Evolutionary conservation across 1,140 invertebrate species (phyloP), one percentile per base, ranked within the genome.

Genomic region (Acyrthosiphon pisum): DNA sequence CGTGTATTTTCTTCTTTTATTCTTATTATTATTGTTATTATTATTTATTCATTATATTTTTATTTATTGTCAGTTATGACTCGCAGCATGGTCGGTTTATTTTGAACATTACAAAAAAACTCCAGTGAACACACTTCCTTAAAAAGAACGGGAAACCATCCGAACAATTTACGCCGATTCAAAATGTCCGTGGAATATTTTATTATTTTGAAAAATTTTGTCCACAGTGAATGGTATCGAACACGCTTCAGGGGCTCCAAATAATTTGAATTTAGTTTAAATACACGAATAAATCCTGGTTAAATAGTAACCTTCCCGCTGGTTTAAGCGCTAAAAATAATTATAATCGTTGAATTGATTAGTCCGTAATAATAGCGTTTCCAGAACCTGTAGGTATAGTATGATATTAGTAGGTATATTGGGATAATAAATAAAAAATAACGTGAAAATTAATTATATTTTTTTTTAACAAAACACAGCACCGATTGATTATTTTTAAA

Each of bases 51-150:
- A 76, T 76, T 76, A 30, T 76, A n/a, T 76, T 76, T 91, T 76
- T 76, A 91, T 68, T 48, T 91, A 91, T 76, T 76, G 6, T 60
- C 89, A 60, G 56, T 90, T 44, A n/a, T 48, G 60, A 91, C 35
- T 90, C 23, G 6, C 50, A 90, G 11, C 11, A 90, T 68, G 56
- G 90, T 76, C 41, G 26, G 81, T 81, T 91, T 91, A 76, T 91
- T 68, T 91, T 91, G 4, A 4, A 8, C 50, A 76, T n/a, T n/a
- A 76, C 14, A 76, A 68, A 76, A 76, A n/a, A 76, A 76, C 60
- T 35, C n/a, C 30, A n/a, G 30, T 76, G n/a, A 68, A 68, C 14
- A 76, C 14, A 76, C n/a, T 76, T 76, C 60, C 35, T 37, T 44
- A 41, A 90, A 23, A 44, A 41, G 9, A 84, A 30, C 7, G 37